These are phyloP conservation scores for Tiliacea aurago DNA, from an alignment of 2,888 invertebrate genomes.

Conservation along the genomic window DNA sequence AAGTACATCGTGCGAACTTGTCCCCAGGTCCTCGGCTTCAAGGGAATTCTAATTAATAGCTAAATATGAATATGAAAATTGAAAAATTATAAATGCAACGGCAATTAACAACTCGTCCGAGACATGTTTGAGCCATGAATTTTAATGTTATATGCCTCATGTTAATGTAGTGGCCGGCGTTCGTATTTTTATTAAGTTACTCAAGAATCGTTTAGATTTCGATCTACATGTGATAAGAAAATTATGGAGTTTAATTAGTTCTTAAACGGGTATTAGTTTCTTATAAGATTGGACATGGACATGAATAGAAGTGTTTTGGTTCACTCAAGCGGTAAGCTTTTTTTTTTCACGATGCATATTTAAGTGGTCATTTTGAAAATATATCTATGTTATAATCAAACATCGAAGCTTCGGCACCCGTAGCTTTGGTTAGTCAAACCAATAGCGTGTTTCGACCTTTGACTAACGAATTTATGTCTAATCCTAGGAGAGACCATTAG, in stretches of 20 bases:
- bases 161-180: conserved; percentile 8
- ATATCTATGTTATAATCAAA: too few species aligned
- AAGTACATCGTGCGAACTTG: conserved; percentile 9
- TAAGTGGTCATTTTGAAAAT: too few species aligned
- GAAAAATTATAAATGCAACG: conserved; percentile 62
- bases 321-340: not conserved
- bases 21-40: conserved; percentile 15
- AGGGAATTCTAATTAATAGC: conserved; percentile 50
- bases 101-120: conserved; percentile 46
- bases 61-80: conserved; percentile 60
- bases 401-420: too few species aligned
- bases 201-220: conserved; percentile 10
- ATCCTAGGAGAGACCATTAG: too few species aligned
- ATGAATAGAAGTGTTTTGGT: not conserved
- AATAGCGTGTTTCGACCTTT: too few species aligned
- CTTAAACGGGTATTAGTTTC: conserved; percentile 9
- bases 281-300: not conserved
- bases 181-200: conserved; percentile 19
- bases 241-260: conserved; percentile 12
- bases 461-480: too few species aligned
- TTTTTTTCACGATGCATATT: not conserved
- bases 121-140: conserved; percentile 47
- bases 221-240: conserved; percentile 20
- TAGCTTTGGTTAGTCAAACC: too few species aligned
- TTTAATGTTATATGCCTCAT: conserved; percentile 31